Conservation (phyloP, 2,888 invertebrate genomes). For the Agrochola lychnidis region DNA sequence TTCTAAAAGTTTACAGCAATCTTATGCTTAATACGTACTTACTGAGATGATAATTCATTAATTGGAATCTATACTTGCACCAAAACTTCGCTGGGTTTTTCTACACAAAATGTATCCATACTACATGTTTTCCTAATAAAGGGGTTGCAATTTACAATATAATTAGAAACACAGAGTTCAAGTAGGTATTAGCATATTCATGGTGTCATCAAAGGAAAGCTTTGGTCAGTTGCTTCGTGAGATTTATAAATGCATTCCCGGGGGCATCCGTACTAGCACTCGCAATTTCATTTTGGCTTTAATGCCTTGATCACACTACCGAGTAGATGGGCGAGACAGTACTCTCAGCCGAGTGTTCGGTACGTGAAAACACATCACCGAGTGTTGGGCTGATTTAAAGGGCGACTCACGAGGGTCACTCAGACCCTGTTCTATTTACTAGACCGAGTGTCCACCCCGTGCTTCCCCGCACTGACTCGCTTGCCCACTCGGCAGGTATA, state of each 20-base stretch:
- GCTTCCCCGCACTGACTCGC: no score
- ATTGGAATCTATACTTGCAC: background rate
- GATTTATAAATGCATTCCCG: constrained; percentile 36
- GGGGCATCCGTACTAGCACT: constrained; percentile 19
- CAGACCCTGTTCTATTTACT: no score
- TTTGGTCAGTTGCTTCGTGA: constrained; percentile 15
- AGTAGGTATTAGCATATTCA: constrained; percentile 52
- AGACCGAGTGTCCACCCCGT: no score
- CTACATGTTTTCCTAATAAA: constrained; percentile 1
- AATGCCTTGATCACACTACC: no score
- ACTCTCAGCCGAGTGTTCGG: no score
- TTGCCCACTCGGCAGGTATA: no score
- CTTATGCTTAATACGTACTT: background rate
- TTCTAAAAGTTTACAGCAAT: background rate
- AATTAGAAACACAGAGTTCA: constrained; percentile 45
- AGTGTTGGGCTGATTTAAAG: no score
- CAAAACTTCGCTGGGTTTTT: background rate
- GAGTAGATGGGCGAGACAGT: no score
- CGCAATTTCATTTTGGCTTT: constrained; percentile 18
- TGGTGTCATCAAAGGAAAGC: constrained; percentile 42
- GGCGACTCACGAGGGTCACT: no score
- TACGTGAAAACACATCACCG: no score
- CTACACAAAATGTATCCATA: background rate
- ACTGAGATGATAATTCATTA: background rate
- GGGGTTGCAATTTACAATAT: constrained; percentile 33